phyloP scores from a whole-genome alignment of 2,888 invertebrate species.

The Mayetiola destructor region DNA sequence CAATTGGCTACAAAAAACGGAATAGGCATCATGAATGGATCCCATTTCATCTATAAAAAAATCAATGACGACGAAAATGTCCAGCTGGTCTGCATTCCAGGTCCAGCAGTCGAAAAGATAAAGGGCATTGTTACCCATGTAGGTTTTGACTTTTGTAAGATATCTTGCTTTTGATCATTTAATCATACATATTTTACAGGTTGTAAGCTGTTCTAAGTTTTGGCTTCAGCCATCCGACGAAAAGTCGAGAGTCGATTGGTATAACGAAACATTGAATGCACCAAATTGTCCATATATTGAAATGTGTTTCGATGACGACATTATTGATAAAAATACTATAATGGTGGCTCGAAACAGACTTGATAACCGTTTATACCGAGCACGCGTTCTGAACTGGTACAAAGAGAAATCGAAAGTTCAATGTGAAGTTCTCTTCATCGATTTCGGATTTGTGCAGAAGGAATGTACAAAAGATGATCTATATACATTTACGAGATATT shows the following conservation, averaged over 20 bases:
- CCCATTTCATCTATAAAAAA: background rate
- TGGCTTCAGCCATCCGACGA: slow-evolving; percentile 27
- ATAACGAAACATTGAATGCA: background rate
- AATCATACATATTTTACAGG: background rate
- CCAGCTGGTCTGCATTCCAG: background rate
- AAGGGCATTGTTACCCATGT: background rate
- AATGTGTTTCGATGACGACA: too few relatives aligned
- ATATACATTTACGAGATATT: background rate
- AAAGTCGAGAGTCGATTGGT: background rate
- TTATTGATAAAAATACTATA: too few relatives aligned
- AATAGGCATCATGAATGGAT: background rate
- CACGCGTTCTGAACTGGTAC: too few relatives aligned
- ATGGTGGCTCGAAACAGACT: too few relatives aligned
- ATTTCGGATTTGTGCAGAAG: slow-evolving; percentile 45
- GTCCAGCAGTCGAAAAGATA: background rate
- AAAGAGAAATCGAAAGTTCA: too few relatives aligned
- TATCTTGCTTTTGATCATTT: background rate
- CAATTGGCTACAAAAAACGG: background rate
- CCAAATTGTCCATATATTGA: too few relatives aligned
- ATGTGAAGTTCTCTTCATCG: slow-evolving; percentile 53
- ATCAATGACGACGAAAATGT: background rate
- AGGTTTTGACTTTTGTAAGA: background rate
- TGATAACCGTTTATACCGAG: too few relatives aligned
- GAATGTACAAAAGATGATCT: background rate
- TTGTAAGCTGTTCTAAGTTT: slow-evolving; percentile 24